Evolutionary conservation across 1,140 invertebrate species (phyloP).

Genomic region (Thaumetopoea pityocampa): DNA sequence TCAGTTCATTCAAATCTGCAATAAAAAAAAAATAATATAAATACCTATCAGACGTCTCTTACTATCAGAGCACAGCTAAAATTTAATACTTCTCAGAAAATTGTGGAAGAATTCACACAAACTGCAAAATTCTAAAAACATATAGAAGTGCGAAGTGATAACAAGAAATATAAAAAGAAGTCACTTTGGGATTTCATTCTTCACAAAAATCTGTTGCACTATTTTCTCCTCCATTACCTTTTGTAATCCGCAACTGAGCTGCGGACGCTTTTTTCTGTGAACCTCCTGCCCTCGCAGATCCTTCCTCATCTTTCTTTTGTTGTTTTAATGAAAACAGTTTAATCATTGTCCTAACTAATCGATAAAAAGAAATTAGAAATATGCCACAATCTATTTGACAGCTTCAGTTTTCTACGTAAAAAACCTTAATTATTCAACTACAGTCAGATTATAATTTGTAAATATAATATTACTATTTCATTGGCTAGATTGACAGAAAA

Average conservation of each 20-base stretch:
- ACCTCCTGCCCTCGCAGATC: constrained; percentile 83
- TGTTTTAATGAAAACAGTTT: constrained; percentile 98
- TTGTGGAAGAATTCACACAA: no score
- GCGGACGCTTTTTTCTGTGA: constrained; percentile 95
- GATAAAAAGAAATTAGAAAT: constrained; percentile 57
- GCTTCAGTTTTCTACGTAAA: constrained; percentile 28
- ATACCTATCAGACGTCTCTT: constrained; percentile 2
- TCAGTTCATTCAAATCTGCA: constrained; percentile 98
- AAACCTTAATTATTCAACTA: constrained; percentile 12
- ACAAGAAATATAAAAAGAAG: no score
- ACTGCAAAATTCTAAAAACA: no score
- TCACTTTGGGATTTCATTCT: no score
- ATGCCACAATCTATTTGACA: constrained; percentile 65
- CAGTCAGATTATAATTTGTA: constrained; percentile 11
- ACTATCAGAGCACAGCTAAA: background rate
- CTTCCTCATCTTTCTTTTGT: constrained; percentile 97
- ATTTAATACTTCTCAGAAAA: no score
- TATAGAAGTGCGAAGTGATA: no score
- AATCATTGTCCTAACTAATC: constrained; percentile 85
- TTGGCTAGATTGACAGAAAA: constrained; percentile 7
- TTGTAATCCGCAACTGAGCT: constrained; percentile 96
- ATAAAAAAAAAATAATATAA: constrained; percentile 57
- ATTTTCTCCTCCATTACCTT: constrained; percentile 81
- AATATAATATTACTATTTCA: constrained; percentile 9
- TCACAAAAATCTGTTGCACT: constrained; percentile 1